Evolutionary conservation across 2,888 invertebrate genomes (phyloP).

Genomic region (Agelastica alni): DNA sequence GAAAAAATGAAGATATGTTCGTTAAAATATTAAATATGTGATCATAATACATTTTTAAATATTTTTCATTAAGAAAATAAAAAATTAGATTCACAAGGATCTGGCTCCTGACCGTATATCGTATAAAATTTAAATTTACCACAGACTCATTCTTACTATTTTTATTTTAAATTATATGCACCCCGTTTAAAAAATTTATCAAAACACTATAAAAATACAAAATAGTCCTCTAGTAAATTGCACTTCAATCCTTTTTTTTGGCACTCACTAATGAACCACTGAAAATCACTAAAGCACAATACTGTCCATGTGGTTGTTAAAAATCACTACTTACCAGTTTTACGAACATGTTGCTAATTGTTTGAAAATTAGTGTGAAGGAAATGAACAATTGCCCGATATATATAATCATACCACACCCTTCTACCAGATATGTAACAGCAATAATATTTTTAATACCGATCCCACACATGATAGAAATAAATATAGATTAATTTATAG

Average conservation of each 20-base stretch:
- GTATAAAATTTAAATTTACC: too few species aligned
- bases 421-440: constrained; percentile 53
- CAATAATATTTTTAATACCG: constrained; percentile 51
- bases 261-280: constrained; percentile 17
- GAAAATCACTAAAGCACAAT: constrained; percentile 15
- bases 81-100: too few species aligned
- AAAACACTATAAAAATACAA: too few species aligned
- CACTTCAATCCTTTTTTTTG: constrained; percentile 19
- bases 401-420: constrained; percentile 54
- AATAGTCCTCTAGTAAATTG: constrained; percentile 6
- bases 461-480: constrained; percentile 53
- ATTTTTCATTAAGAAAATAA: too few species aligned
- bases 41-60: too few species aligned
- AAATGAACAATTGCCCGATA: constrained; percentile 29
- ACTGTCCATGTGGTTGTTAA: constrained; percentile 16
- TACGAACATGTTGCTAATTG: constrained; percentile 54
- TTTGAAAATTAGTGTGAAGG: constrained; percentile 30
- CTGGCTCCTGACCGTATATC: too few species aligned
- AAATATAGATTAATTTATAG: constrained; percentile 41
- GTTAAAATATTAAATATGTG: too few species aligned
- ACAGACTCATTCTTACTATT: too few species aligned
- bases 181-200: too few species aligned
- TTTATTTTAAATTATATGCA: too few species aligned
- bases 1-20: too few species aligned
- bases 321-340: constrained; percentile 54